Conservation (phyloP, 1,140 invertebrate species). For the Diorhabda carinulata region DNA sequence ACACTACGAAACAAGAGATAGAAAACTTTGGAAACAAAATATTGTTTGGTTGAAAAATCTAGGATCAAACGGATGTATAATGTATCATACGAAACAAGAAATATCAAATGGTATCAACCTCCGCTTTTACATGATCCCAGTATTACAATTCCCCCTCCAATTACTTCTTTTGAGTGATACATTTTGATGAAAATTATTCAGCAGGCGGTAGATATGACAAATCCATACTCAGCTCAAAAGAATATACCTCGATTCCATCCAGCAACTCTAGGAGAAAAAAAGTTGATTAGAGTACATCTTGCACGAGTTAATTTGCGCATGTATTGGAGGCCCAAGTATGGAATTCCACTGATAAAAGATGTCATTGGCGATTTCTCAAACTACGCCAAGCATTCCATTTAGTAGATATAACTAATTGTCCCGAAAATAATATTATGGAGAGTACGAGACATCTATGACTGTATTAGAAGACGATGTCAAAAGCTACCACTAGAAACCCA, state of each 20-base stretch:
- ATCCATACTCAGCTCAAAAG: slow-evolving; percentile 24
- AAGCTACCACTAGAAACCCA: slow-evolving; percentile 14
- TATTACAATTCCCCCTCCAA: slow-evolving; percentile 3
- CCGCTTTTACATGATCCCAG: not conserved
- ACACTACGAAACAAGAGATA: slow-evolving; percentile 8
- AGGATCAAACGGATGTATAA: slow-evolving; percentile 12
- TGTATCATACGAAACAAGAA: slow-evolving; percentile 9
- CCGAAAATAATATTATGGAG: slow-evolving; percentile 22
- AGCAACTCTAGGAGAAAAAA: slow-evolving; percentile 21
- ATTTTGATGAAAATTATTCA: slow-evolving; percentile 13
- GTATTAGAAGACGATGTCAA: slow-evolving; percentile 12
- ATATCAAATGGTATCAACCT: slow-evolving; percentile 14
- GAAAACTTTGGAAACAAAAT: slow-evolving; percentile 12
- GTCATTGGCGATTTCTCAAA: slow-evolving; percentile 22
- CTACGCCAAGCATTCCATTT: slow-evolving; percentile 14
- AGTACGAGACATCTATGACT: slow-evolving; percentile 9
- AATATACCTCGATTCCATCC: slow-evolving; percentile 17
- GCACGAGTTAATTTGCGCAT: slow-evolving; percentile 24
- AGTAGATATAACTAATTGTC: slow-evolving; percentile 13
- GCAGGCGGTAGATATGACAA: slow-evolving; percentile 20
- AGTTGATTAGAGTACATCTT: slow-evolving; percentile 25
- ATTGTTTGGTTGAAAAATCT: slow-evolving; percentile 11
- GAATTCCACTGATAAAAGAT: slow-evolving; percentile 14
- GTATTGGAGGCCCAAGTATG: slow-evolving; percentile 24
- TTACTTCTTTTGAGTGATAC: slow-evolving; percentile 14